phyloP scores from a whole-genome alignment of 1,140 invertebrate species.

The Papilio polytes region DNA sequence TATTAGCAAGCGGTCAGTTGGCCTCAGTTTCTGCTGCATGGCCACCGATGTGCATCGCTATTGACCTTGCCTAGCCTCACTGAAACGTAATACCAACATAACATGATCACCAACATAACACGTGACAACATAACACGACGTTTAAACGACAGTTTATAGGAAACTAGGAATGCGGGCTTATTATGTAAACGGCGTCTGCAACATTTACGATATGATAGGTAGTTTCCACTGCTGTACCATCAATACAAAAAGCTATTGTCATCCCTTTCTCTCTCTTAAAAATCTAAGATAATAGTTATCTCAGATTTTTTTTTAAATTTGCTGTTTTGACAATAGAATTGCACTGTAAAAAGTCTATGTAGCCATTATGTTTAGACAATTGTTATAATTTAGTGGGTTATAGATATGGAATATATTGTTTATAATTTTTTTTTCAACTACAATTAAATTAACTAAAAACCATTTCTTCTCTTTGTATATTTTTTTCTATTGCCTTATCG shows the following conservation, averaged over 20 bases:
- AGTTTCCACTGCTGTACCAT: not conserved
- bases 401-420: too few species aligned
- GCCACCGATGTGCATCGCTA: constrained; percentile 37
- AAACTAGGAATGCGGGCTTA: constrained; percentile 17
- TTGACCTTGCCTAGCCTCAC: constrained; percentile 34
- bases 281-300: too few species aligned
- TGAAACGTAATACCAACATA: constrained; percentile 22
- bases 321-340: not conserved
- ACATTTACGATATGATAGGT: not conserved
- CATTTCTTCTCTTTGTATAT: too few species aligned
- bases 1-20: constrained; percentile 31
- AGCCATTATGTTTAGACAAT: not conserved
- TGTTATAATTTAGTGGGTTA: too few species aligned
- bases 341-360: not conserved
- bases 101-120: constrained; percentile 26
- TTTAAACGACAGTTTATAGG: constrained; percentile 31
- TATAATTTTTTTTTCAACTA: too few species aligned
- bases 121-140: constrained; percentile 1
- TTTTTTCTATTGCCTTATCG: too few species aligned
- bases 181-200: not conserved
- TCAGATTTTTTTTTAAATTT: too few species aligned
- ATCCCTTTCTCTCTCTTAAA: not conserved
- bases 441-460: too few species aligned
- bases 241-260: not conserved
- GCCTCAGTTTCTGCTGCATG: constrained; percentile 3